These are phyloP conservation scores for Euwallacea fornicatus DNA, from an alignment of 1,140 invertebrate genomes.

Conservation along the genomic window DNA sequence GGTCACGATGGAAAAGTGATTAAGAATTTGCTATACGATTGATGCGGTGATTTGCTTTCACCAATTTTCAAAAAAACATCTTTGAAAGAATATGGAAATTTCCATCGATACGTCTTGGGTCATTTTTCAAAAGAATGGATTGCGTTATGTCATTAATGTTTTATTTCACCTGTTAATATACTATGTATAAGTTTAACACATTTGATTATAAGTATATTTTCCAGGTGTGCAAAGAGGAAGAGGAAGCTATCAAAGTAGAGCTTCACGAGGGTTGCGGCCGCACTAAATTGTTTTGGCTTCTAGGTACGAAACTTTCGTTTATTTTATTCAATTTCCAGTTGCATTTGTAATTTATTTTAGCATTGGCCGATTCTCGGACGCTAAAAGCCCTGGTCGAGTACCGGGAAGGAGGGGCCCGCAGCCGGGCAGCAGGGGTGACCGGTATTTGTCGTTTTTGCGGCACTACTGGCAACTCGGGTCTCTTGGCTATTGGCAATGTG, in stretches of 20 bases:
- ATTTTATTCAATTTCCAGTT: not conserved
- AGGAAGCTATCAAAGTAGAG: constrained; percentile 91
- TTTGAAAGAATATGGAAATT: no score
- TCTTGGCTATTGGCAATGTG: constrained; percentile 89
- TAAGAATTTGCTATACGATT: no score
- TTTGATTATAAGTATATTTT: not conserved
- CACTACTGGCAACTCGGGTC: constrained; percentile 75
- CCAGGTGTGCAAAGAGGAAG: constrained; percentile 90
- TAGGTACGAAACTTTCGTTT: constrained; percentile 51
- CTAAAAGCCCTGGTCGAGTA: constrained; percentile 94
- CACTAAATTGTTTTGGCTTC: constrained; percentile 93
- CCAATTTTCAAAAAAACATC: no score
- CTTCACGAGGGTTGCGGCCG: constrained; percentile 94
- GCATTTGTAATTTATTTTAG: constrained; percentile 43
- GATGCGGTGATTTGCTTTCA: no score
- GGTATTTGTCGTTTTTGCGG: constrained; percentile 93
- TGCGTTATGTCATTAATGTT: no score
- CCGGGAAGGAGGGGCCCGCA: constrained; percentile 68
- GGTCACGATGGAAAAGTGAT: no score
- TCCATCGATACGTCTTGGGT: no score
- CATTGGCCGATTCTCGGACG: constrained; percentile 88
- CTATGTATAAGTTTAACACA: no score
- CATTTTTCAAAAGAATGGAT: no score
- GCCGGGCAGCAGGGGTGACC: constrained; percentile 56
- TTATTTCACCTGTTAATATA: no score